A percentile compares a stretch with the other conserved stretches of the same genome.
phyloP scores from a whole-genome alignment of 2,797 vertebrate genomes.

The Nyctalus aviator region DNA sequence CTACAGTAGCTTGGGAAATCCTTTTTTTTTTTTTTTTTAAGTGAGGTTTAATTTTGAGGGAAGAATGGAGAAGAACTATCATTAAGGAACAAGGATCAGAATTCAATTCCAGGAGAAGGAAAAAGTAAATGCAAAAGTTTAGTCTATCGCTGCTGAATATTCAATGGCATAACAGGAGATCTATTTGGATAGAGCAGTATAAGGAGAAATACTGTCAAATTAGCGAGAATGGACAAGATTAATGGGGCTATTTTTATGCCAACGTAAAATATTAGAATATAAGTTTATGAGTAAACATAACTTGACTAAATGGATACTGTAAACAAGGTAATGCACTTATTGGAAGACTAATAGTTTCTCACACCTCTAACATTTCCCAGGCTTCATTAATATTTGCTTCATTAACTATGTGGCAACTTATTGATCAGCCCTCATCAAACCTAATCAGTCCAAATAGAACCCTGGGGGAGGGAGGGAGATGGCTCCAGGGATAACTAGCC shows the following conservation, averaged over 20 bases:
- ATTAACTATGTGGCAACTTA: background rate
- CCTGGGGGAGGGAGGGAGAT: fast-evolving
- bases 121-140: background rate
- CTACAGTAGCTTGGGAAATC: background rate
- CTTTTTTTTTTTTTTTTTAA: background rate
- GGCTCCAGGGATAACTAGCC: background rate
- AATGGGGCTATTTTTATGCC: background rate
- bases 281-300: background rate
- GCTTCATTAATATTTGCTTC: background rate
- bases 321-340: background rate
- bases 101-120: background rate
- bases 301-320: background rate
- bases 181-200: background rate
- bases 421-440: background rate
- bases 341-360: background rate
- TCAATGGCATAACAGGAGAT: background rate
- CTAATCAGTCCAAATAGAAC: background rate
- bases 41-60: background rate
- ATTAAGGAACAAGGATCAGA: background rate
- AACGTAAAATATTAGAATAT: background rate
- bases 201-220: constrained; percentile 22
- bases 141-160: background rate
- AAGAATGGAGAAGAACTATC: background rate
- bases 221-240: background rate
- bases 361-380: background rate